These are phyloP conservation scores for Microcaecilia unicolor DNA, from an alignment of 2,797 vertebrate species.

Conservation along the genomic window DNA sequence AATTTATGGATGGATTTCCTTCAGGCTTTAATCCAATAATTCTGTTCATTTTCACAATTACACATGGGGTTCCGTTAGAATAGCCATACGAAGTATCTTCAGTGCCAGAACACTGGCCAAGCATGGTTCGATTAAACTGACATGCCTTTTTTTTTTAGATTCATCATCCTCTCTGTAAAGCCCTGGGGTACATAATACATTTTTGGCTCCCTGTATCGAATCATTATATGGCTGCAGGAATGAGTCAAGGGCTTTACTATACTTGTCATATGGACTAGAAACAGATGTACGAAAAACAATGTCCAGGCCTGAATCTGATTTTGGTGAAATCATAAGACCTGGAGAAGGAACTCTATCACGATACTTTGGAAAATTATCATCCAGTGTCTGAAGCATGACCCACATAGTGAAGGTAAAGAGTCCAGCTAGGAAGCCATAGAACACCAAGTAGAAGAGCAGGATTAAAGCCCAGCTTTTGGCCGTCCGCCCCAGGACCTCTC, in stretches of 20 bases:
- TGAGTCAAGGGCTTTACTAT: slow-evolving; percentile 56
- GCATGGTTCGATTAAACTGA: too few species aligned
- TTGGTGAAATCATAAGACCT: slow-evolving; percentile 86
- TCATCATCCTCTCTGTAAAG: too few species aligned
- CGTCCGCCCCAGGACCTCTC: slow-evolving; percentile 80
- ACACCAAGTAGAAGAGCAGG: slow-evolving; percentile 88
- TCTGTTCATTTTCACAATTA: too few species aligned
- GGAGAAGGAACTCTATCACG: slow-evolving; percentile 80
- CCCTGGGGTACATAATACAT: too few species aligned
- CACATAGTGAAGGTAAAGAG: slow-evolving; percentile 94
- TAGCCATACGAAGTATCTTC: too few species aligned
- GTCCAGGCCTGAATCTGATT: slow-evolving; percentile 56
- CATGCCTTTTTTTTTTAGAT: too few species aligned
- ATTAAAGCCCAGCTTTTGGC: slow-evolving; percentile 90
- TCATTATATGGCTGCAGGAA: slow-evolving; percentile 68
- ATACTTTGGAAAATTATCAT: slow-evolving; percentile 78
- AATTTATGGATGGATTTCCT: too few species aligned
- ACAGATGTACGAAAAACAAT: slow-evolving; percentile 63
- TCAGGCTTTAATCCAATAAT: too few species aligned
- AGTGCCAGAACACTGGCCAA: too few species aligned
- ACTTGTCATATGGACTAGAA: slow-evolving; percentile 44
- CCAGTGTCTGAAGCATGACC: slow-evolving; percentile 90
- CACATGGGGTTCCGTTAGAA: too few species aligned
- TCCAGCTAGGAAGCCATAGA: slow-evolving; percentile 90
- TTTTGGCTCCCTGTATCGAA: too few species aligned